Percentiles rank a stretch among this genome's conserved stretches.
Evolutionary conservation across 2,888 invertebrate species (phyloP).

Genomic region (Sesia apiformis): DNA sequence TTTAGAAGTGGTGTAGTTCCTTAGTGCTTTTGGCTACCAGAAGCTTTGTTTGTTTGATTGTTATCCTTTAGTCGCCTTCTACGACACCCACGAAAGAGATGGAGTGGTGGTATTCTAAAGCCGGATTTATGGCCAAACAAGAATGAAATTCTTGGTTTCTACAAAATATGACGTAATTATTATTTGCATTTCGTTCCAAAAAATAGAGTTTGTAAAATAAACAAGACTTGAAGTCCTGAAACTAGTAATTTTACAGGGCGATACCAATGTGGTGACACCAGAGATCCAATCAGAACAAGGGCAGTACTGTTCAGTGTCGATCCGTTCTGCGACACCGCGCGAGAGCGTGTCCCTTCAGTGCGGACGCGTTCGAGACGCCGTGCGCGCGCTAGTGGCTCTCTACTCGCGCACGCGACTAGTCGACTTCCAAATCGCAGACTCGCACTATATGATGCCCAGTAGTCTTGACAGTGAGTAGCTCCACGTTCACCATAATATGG

Average conservation of each 20-base stretch:
- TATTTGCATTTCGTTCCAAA: too few species aligned
- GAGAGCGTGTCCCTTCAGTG: slow-evolving; percentile 80
- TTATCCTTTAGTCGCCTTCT: too few species aligned
- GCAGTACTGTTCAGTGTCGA: slow-evolving; percentile 79
- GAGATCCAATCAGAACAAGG: slow-evolving; percentile 80
- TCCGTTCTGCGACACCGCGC: slow-evolving; percentile 72
- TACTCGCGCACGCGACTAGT: slow-evolving; percentile 90
- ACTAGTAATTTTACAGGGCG: slow-evolving; percentile 19
- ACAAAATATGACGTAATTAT: too few species aligned
- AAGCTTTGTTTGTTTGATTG: too few species aligned
- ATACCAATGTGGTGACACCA: slow-evolving; percentile 50
- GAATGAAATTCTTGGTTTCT: too few species aligned
- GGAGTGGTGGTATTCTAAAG: too few species aligned
- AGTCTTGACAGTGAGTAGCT: slow-evolving; percentile 40
- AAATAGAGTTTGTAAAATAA: too few species aligned
- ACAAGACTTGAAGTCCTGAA: too few species aligned
- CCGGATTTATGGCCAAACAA: too few species aligned
- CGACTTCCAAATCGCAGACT: slow-evolving; percentile 83
- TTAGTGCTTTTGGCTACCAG: too few species aligned
- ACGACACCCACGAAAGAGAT: too few species aligned
- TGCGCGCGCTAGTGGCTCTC: slow-evolving; percentile 87
- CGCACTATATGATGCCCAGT: slow-evolving; percentile 70
- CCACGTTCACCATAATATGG: neutral
- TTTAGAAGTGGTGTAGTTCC: too few species aligned
- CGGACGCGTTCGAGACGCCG: slow-evolving; percentile 83